Conservation (phyloP, 2,888 invertebrate species). For the Hirtodrosophila histrioides region DNA sequence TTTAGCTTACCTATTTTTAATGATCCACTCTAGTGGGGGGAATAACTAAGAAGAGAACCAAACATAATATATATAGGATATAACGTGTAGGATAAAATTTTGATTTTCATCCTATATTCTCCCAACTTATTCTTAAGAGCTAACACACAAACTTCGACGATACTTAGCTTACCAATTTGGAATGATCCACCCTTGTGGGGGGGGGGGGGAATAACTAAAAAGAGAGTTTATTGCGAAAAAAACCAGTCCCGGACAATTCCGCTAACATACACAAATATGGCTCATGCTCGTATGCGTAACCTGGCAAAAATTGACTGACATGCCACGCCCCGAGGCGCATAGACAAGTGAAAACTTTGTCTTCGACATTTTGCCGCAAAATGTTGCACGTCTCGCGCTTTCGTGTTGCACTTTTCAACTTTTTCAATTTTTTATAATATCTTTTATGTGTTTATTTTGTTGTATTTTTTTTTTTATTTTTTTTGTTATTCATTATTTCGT, state of each 20-base stretch:
- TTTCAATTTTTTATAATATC: conserved; percentile 21
- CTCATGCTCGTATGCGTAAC: background rate
- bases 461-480: conserved; percentile 30
- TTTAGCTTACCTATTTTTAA: too few species aligned
- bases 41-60: too few species aligned
- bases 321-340: conserved; percentile 32
- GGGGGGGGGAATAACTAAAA: too few species aligned
- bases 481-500: conserved; percentile 35
- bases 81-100: too few species aligned
- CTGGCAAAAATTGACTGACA: conserved; percentile 26
- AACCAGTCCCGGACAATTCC: too few species aligned
- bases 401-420: conserved; percentile 44
- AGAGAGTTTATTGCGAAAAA: background rate
- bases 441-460: conserved; percentile 17
- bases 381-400: conserved; percentile 65
- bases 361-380: conserved; percentile 67
- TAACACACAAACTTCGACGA: too few species aligned
- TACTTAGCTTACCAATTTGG: too few species aligned
- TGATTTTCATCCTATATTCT: too few species aligned
- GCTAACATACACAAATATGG: background rate
- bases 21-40: too few species aligned
- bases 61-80: too few species aligned
- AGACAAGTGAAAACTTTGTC: conserved; percentile 64
- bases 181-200: too few species aligned
- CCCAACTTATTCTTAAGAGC: too few species aligned